These are phyloP conservation scores for Porites cylindrica DNA, from an alignment of 92 coral and sea anemone genomes.

Conservation along the genomic window DNA sequence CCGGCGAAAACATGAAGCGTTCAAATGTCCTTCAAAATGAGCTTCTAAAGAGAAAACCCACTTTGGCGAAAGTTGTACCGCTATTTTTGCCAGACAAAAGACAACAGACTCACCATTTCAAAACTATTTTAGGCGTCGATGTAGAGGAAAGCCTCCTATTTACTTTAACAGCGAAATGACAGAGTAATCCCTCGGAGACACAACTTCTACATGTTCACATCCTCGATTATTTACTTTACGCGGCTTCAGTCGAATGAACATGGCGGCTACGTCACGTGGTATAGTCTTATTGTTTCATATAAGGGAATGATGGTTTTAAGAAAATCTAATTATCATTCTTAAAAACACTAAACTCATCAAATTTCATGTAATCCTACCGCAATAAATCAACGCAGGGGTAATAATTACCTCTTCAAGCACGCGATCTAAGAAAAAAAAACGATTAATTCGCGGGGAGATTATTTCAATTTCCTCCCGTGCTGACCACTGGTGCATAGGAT, in stretches of 20 bases:
- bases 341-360: not conserved
- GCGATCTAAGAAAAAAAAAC: not conserved
- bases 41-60: not conserved
- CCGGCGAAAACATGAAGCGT: not conserved
- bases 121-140: not conserved
- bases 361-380: not conserved
- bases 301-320: conserved; percentile 15
- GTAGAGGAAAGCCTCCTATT: conserved; percentile 2
- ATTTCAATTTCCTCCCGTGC: not conserved
- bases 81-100: not conserved
- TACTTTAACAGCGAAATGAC: conserved; percentile 4
- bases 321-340: conserved; percentile 4
- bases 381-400: not conserved
- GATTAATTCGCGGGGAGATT: not conserved
- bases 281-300: not conserved
- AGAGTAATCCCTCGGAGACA: conserved; percentile 2
- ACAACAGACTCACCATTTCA: conserved; percentile 43
- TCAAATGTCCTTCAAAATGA: not conserved
- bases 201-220: not conserved
- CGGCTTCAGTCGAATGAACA: conserved; percentile 33
- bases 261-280: conserved; percentile 56
- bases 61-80: not conserved
- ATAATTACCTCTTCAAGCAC: not conserved
- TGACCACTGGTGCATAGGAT: not conserved
- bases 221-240: conserved; percentile 26